A percentile compares a stretch with the other conserved stretches of the same genome.
phyloP scores from a whole-genome alignment of 2,888 invertebrate species.

The Adelphocoris suturalis region DNA sequence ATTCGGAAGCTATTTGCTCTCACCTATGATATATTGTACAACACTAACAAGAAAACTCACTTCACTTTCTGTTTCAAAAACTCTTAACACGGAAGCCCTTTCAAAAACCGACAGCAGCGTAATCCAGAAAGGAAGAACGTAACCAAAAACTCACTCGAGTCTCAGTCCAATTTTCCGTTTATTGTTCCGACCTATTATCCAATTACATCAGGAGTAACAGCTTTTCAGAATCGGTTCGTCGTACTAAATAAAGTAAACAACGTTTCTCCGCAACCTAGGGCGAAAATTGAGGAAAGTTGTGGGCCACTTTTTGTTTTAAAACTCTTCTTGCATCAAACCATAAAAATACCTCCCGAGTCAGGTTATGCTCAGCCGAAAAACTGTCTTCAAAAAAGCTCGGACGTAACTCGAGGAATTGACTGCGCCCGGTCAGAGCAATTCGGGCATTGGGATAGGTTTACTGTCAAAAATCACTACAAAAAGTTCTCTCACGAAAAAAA shows the following conservation, averaged over 20 bases:
- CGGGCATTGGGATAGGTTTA: neutral
- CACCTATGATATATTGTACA: too few species aligned
- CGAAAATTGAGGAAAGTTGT: neutral
- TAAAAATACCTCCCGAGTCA: neutral
- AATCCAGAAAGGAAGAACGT: neutral
- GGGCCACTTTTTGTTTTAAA: neutral
- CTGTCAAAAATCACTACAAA: neutral
- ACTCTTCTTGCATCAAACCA: neutral
- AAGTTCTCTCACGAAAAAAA: neutral
- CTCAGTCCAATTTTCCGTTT: slow-evolving; percentile 23
- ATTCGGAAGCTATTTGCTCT: too few species aligned
- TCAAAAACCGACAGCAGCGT: neutral
- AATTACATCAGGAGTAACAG: neutral
- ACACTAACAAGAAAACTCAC: neutral
- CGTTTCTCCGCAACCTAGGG: neutral
- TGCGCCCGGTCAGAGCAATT: neutral
- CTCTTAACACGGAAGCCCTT: neutral
- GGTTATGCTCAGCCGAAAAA: slow-evolving; percentile 22
- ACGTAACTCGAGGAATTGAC: slow-evolving; percentile 4
- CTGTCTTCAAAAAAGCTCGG: neutral
- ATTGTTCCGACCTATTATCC: slow-evolving; percentile 28
- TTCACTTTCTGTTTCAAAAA: slow-evolving; percentile 6
- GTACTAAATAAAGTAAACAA: slow-evolving; percentile 31
- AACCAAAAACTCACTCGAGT: neutral
- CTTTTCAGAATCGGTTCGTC: neutral